Evolutionary conservation across 35 echinoderm and acorn worm genomes (phyloP).

Genomic region (Stichopus chloronotus): DNA sequence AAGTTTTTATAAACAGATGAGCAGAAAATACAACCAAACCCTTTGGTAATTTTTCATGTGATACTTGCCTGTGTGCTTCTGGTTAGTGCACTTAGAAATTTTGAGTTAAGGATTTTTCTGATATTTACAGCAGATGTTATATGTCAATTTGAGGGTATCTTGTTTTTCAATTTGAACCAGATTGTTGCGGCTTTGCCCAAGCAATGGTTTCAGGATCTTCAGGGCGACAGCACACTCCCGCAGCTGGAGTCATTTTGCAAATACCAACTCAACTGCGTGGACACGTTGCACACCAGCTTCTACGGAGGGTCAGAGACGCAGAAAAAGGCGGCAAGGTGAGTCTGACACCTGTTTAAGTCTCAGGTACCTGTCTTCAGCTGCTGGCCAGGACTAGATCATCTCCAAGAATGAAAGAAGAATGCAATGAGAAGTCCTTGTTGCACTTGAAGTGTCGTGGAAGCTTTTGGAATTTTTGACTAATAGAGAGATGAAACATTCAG

Average conservation of each 20-base stretch:
- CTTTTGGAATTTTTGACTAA: too few species aligned
- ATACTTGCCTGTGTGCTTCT: too few species aligned
- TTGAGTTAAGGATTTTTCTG: too few species aligned
- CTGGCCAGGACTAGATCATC: not conserved
- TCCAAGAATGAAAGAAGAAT: not conserved
- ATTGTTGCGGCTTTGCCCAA: slow-evolving; percentile 79
- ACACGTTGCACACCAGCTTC: slow-evolving; percentile 52
- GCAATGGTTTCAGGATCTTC: slow-evolving; percentile 87
- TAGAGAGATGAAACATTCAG: too few species aligned
- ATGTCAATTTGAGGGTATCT: too few species aligned
- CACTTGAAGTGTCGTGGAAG: too few species aligned
- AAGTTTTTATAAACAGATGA: too few species aligned
- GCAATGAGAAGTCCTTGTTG: too few species aligned
- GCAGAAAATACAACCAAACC: too few species aligned
- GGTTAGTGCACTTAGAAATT: too few species aligned
- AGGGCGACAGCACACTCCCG: slow-evolving; percentile 84
- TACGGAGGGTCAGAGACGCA: slow-evolving; percentile 60
- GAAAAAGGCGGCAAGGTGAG: slow-evolving; percentile 69
- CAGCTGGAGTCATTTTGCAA: slow-evolving; percentile 92
- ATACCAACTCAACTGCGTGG: slow-evolving; percentile 68
- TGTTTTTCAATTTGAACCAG: slow-evolving; percentile 3
- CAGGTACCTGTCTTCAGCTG: not conserved
- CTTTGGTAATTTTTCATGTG: too few species aligned
- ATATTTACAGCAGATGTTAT: too few species aligned
- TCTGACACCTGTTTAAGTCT: not conserved